Percentiles rank a stretch among this genome's conserved stretches.
Evolutionary conservation across 2,888 invertebrate species (phyloP).

Genomic region (Portevinia maculata): DNA sequence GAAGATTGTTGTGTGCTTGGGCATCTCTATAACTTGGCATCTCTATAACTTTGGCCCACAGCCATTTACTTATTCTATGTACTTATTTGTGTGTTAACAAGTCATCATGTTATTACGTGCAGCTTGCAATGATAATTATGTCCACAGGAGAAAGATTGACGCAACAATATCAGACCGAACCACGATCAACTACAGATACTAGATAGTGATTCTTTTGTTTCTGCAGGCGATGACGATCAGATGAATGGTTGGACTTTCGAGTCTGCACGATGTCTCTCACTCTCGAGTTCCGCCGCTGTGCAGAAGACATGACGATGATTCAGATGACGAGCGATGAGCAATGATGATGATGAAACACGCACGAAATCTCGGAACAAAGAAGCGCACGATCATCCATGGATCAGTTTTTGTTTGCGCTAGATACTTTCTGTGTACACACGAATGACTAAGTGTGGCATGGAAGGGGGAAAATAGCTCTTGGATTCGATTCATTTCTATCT

Average conservation of each 20-base stretch:
- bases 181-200: constrained; percentile 5
- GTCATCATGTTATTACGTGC: constrained; percentile 57
- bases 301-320: constrained; percentile 39
- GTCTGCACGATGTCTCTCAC: constrained; percentile 47
- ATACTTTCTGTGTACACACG: constrained; percentile 55
- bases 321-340: constrained; percentile 68
- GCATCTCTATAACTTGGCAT: constrained; percentile 29
- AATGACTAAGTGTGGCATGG: constrained; percentile 51
- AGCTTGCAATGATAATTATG: constrained; percentile 54
- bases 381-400: constrained; percentile 69
- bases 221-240: constrained; percentile 22
- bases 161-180: constrained; percentile 31
- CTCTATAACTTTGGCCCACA: constrained; percentile 18
- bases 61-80: constrained; percentile 47
- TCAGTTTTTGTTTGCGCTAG: constrained; percentile 71
- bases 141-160: constrained; percentile 54
- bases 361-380: constrained; percentile 67
- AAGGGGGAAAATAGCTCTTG: constrained; percentile 16
- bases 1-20: background rate
- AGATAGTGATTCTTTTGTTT: constrained; percentile 27
- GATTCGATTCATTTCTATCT: constrained; percentile 53
- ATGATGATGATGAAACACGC: constrained; percentile 69
- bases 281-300: constrained; percentile 7
- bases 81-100: constrained; percentile 67
- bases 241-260: constrained; percentile 17